These are phyloP conservation scores for Zygothrica quintamaculata DNA, from an alignment of 2,888 invertebrate species.

Conservation along the genomic window DNA sequence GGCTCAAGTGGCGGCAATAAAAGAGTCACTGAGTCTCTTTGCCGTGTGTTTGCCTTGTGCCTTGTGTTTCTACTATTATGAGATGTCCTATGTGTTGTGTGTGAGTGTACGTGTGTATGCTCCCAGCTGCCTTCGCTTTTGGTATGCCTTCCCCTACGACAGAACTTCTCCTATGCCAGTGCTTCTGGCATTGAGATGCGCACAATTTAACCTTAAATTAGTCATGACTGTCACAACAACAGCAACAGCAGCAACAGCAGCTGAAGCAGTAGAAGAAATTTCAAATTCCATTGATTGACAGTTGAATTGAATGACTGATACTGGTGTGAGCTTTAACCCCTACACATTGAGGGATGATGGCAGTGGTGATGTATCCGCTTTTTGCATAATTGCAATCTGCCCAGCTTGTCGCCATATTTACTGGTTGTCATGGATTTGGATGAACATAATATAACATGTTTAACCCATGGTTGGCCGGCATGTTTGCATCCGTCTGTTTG, in stretches of 20 bases:
- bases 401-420: constrained; percentile 46
- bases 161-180: constrained; percentile 7
- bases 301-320: constrained; percentile 9
- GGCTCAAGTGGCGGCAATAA: constrained; percentile 77
- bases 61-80: constrained; percentile 50
- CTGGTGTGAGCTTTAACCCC: constrained; percentile 40
- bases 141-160: constrained; percentile 14
- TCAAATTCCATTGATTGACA: constrained; percentile 65
- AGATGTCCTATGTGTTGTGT: constrained; percentile 3
- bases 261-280: constrained; percentile 52
- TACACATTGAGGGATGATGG: not conserved
- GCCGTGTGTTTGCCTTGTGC: constrained; percentile 15
- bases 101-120: constrained; percentile 2
- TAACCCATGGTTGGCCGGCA: constrained; percentile 47
- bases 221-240: constrained; percentile 64
- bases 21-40: constrained; percentile 56
- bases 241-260: too few relatives aligned
- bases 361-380: too few relatives aligned
- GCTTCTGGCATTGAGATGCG: constrained; percentile 29
- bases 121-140: not conserved
- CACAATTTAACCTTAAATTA: constrained; percentile 69
- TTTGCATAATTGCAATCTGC: constrained; percentile 65
- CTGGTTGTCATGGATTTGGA: constrained; percentile 43
- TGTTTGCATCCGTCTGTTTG: constrained; percentile 17
- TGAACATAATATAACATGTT: constrained; percentile 51